Evolutionary conservation across 2,113 vertebrate species (phyloP), one percentile per base, ranked within the genome.

Genomic region (Sminthopsis crassicaudata): DNA sequence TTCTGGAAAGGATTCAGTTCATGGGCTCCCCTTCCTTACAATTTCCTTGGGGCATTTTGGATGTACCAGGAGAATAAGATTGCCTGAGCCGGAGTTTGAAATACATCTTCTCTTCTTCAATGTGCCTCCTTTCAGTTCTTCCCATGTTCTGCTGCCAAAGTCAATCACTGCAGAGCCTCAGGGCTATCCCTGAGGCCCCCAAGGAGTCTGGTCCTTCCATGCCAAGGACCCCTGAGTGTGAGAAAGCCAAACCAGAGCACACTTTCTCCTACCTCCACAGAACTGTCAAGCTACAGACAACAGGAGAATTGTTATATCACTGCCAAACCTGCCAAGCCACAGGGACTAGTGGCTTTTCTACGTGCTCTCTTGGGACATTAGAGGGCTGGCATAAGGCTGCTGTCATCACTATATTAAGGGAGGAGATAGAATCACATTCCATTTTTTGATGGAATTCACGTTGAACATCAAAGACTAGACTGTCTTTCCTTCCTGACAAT

Each of bases 1-100:
- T n/a, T n/a, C 16, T n/a, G 36, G 67, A 76, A 76, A 16, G 67
- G 42, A 54, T 57, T 94, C 90, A 50, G 36, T 51, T 12, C 89
- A 0, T 0, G 24, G 8, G 0, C 93, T 60, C 92, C 90, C 24
- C 48, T 57, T 93, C 90, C 90, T 12, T 0, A 48, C 22, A 48
- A 48, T 7, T 42, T 0, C 0, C 52, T 0, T 5, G 76, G 36
- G 30, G 2, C 24, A 0, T 10, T n/a, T 51, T 24, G 1, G 46
- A 51, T 46, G 5, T 30, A 0, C 6, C 24, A 76, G 67, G n/a
- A 76, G 36, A 76, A 76, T n/a, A 12, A 0, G 9, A 60, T 91
- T 36, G 53, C 46, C 25, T 16, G 84, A 93, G 93, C 30, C 48
- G 4, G 54, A 92, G 50, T 46, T 52, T 53, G 88, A 60, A 14